Base-by-base conservation (phyloP, 2,113 vertebrate genomes). In the Sylvilagus bachmani region DNA sequence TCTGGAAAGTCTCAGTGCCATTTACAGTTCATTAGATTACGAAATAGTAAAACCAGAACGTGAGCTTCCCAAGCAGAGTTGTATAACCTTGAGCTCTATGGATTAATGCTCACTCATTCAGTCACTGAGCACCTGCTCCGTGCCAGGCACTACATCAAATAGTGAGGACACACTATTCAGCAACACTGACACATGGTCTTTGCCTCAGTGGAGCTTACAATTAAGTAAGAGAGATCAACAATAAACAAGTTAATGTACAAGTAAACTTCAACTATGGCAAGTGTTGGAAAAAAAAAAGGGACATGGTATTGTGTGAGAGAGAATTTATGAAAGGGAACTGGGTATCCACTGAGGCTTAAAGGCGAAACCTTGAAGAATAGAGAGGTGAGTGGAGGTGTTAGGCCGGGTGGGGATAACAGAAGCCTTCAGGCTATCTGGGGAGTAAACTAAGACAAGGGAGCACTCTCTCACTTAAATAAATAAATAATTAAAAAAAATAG, bases 1-100 rank as follows among this genome's bases (percentile, higher is more conserved):
- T 78, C 67, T 81, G 44, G 77, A 33, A 21, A 86, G 73, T 84
- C 36, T 84, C 64, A 95, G 74, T 61, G 74, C 25, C 29, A 78
- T 19, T 93, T 44, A 86, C 5, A 86, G 25, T 91, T 88, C 77
- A 73, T 73, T 86, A 69, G 25, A 87, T 88, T 91, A 66, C 73
- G 21, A 87, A 79, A 51, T 88, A 64, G 55, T 86, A 67, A 77
- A 81, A 85, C 82, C 44, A 58, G 36, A 92, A 64, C n/a, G n/a
- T 79, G 78, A 93, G 61, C 25, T 77, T 53, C 64, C 25, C 51
- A 83, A 86, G 86, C 51, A 67, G 27, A 86, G 53, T 67, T 83
- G 69, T 49, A 5, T 77, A 67, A 29, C 87, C 58, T 79, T 66
- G 78, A 44, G 27, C 24, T 44, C 12, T 87, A 49, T 33, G 71